A percentile compares a stretch with the other conserved stretches of the same genome.
These are phyloP conservation scores for Augiades crinisus DNA, from an alignment of 2,888 invertebrate species.

Conservation along the genomic window DNA sequence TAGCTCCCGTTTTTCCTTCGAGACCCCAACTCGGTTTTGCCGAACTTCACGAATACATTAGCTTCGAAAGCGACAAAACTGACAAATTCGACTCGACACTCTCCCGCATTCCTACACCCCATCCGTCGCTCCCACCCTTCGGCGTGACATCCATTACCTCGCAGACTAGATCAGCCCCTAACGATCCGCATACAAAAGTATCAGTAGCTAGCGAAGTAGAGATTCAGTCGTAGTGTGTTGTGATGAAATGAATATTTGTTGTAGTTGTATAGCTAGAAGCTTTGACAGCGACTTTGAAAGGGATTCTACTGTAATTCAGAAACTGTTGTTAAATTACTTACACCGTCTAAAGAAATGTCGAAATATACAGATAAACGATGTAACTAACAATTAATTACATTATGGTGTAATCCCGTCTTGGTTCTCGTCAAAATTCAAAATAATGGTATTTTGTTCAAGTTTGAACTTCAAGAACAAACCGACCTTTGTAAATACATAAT, in stretches of 20 bases:
- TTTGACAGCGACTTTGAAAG: constrained; percentile 63
- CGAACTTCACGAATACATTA: constrained; percentile 74
- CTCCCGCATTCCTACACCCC: constrained; percentile 32
- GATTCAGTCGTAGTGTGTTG: constrained; percentile 30
- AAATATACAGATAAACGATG: neutral
- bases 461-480: too few relatives aligned
- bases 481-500: too few relatives aligned
- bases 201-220: constrained; percentile 35
- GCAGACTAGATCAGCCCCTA: constrained; percentile 32
- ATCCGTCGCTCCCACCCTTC: constrained; percentile 5
- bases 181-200: constrained; percentile 29
- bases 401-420: too few relatives aligned
- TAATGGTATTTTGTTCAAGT: too few relatives aligned
- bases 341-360: neutral
- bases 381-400: neutral
- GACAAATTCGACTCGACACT: constrained; percentile 64
- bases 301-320: constrained; percentile 59
- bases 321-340: constrained; percentile 54
- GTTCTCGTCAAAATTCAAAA: too few relatives aligned
- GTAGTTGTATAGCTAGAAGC: constrained; percentile 38
- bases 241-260: constrained; percentile 33
- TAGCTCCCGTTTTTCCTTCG: constrained; percentile 57
- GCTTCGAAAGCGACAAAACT: constrained; percentile 59
- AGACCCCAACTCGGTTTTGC: constrained; percentile 60
- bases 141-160: constrained; percentile 17